Conservation (phyloP, 2,888 invertebrate genomes). For the Ephialtes manifestator region DNA sequence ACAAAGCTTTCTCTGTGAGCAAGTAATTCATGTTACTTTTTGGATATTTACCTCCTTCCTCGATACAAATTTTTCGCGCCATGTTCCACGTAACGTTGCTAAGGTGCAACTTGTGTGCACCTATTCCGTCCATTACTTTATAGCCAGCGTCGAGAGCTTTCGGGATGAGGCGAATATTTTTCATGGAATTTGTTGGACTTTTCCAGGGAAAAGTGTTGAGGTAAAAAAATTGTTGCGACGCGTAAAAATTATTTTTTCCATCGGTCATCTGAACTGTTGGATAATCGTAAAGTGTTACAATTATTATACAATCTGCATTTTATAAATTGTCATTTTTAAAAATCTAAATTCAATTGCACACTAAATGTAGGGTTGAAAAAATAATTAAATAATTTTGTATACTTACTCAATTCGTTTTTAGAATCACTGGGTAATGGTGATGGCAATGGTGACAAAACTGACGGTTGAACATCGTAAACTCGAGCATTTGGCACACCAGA, state of each 20-base stretch:
- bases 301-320: not conserved
- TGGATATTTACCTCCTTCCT: no score
- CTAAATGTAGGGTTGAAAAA: no score
- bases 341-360: no score
- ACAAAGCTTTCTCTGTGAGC: no score
- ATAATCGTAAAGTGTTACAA: not conserved
- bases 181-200: not conserved
- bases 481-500: not conserved
- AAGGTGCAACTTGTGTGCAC: slow-evolving; percentile 59
- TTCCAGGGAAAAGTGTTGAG: not conserved
- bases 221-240: not conserved
- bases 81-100: not conserved
- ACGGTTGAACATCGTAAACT: not conserved
- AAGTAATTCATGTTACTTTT: no score
- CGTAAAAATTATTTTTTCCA: not conserved
- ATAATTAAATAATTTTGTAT: no score
- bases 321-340: no score
- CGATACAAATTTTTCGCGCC: no score
- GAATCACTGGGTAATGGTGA: no score
- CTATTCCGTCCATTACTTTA: slow-evolving; percentile 33
- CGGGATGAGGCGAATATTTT: no score
- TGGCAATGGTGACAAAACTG: no score
- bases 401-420: no score
- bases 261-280: not conserved
- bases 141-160: not conserved